Evolutionary conservation across 1,140 invertebrate species (phyloP).

Genomic region (Centruroides sculpturatus): DNA sequence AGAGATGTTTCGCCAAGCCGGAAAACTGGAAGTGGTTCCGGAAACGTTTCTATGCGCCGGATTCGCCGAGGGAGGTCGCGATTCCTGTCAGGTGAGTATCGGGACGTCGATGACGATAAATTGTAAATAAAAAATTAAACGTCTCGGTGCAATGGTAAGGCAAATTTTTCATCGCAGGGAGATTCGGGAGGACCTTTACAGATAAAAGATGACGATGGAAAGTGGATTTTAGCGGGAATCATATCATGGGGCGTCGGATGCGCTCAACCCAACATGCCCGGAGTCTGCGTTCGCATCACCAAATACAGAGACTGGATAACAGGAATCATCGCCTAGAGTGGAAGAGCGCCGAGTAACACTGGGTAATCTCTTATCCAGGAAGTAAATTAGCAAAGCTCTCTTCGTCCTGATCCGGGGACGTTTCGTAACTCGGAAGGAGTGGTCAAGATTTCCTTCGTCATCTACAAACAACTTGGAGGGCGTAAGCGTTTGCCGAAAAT

Average conservation of each 20-base stretch:
- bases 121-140: no score
- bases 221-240: constrained; percentile 84
- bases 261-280: constrained; percentile 78
- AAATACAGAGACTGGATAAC: constrained; percentile 87
- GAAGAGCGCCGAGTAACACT: no score
- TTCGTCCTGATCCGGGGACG: no score
- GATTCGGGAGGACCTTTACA: constrained; percentile 86
- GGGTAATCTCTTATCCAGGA: no score
- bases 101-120: no score
- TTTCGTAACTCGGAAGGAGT: no score
- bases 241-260: constrained; percentile 95
- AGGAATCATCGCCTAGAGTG: constrained; percentile 9
- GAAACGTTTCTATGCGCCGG: constrained; percentile 91
- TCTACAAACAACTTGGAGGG: no score
- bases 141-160: neutral
- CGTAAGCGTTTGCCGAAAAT: no score
- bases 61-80: constrained; percentile 70
- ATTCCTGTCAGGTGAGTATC: constrained; percentile 64
- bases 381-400: no score
- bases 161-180: constrained; percentile 38
- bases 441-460: no score
- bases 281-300: constrained; percentile 83
- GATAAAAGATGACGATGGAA: constrained; percentile 68
- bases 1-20: constrained; percentile 73
- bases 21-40: constrained; percentile 82